Base-by-base conservation (phyloP, 2,888 invertebrate species). In the Pollenia labialis region DNA sequence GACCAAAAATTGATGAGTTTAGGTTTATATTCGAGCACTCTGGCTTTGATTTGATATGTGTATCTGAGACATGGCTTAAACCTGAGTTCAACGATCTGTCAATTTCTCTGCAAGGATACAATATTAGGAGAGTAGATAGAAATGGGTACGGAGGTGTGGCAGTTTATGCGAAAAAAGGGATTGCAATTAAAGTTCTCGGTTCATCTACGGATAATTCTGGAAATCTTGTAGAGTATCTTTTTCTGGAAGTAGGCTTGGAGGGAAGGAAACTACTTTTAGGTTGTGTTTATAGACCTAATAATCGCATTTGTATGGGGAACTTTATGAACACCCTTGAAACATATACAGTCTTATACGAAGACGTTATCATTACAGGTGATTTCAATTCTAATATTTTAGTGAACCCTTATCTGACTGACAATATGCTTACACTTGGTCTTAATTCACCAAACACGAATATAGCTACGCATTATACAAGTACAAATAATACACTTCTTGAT, bases 61-160 rank as follows among this genome's bases (percentile, higher is more conserved):
- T 50, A 50, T 50, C 50, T 50, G 50, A 50, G 2, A 18, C 18
- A 18, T 18, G 18, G 18, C 18, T 18, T 18, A 18, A 18, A 18
- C 18, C 18, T 18, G 50, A 50, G 4, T 52, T 52, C 16, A 16
- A 16, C 16, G 16, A 52, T n/a, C 6, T 16, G 9, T 52, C 16
- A 52, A 16, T 52, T 52, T 52, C 52, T 16, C 16, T 52, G 52
- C 52, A 52, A 16, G 52, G 52, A n/a, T 52, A 52, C 52, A 52
- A 16, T n/a, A 52, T 52, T 16, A 52, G 52, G 16, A 52, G 52
- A 52, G 52, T n/a, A 16, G 16, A 52, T 12, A 52, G 16, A 7
- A 10, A 54, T 54, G 54, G 16, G 16, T 54, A 16, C 16, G 54
- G 54, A 18, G 16, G 54, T 18, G 16, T 54, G 4, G 16, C 54